Conservation (phyloP, 2,888 invertebrate species). For the Megalurothrips usitatus region DNA sequence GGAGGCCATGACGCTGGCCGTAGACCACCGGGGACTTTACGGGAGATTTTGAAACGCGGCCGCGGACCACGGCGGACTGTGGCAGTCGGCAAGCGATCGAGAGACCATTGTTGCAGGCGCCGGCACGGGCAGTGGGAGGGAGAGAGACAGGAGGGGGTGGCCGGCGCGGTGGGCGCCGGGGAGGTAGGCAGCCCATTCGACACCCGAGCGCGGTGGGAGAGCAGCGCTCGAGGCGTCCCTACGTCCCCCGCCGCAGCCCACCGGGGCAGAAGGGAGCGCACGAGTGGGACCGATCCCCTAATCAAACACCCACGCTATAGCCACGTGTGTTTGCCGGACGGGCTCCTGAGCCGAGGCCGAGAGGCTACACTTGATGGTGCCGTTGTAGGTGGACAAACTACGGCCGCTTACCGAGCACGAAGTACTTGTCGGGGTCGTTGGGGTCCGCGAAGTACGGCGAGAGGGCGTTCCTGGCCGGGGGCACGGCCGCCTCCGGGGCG, state of each 20-base stretch:
- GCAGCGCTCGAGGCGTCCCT: too few relatives aligned
- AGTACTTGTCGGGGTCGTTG: slow-evolving; percentile 57
- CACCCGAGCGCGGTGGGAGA: background rate
- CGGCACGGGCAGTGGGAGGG: background rate
- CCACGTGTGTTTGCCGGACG: background rate
- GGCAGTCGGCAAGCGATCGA: background rate
- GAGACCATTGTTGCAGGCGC: background rate
- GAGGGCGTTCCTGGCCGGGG: slow-evolving; percentile 55
- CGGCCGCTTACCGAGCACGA: slow-evolving; percentile 56
- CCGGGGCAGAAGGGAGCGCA: too few relatives aligned
- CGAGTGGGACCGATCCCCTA: too few relatives aligned
- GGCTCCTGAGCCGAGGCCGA: too few relatives aligned
- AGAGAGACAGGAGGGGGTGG: background rate
- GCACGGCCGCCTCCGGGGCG: slow-evolving; percentile 56
- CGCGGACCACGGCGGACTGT: too few relatives aligned
- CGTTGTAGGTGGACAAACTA: too few relatives aligned
- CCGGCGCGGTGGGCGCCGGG: background rate
- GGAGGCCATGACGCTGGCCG: background rate
- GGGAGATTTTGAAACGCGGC: background rate
- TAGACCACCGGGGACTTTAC: too few relatives aligned
- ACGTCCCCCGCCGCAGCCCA: too few relatives aligned
- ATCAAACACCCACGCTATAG: too few relatives aligned
- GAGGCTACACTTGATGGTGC: too few relatives aligned
- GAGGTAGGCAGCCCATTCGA: background rate
- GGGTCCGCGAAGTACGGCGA: slow-evolving; percentile 66